These are phyloP conservation scores for Palythoa caribaeorum DNA, from an alignment of 92 coral and sea anemone species.

Conservation along the genomic window DNA sequence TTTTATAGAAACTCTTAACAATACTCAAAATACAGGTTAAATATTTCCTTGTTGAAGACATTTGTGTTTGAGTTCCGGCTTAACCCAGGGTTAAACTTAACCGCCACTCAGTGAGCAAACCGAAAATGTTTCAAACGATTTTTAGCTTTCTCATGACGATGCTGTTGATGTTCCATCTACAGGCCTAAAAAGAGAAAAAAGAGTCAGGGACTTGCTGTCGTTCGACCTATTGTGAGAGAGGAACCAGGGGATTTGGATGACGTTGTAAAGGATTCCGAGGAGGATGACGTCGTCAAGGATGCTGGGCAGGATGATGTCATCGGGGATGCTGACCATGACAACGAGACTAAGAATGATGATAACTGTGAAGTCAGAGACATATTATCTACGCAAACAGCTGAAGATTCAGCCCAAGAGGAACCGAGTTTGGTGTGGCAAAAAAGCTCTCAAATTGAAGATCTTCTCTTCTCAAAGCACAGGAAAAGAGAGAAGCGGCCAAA, in stretches of 20 bases:
- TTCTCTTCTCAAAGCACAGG: slow-evolving; percentile 32
- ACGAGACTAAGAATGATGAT: neutral
- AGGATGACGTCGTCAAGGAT: neutral
- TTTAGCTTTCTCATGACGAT: neutral
- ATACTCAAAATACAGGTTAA: too few species aligned
- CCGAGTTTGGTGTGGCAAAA: neutral
- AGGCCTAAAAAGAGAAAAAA: slow-evolving; percentile 37
- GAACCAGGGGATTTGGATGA: neutral
- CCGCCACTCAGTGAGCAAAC: too few species aligned
- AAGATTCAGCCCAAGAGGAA: neutral
- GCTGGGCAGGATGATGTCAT: neutral
- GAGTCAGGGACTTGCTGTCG: slow-evolving; percentile 26
- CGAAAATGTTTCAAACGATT: too few species aligned
- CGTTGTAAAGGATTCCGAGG: neutral
- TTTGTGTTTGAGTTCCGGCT: too few species aligned
- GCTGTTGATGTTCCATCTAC: neutral
- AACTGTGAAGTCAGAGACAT: neutral
- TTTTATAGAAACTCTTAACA: too few species aligned
- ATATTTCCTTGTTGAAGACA: too few species aligned
- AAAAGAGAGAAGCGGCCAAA: neutral
- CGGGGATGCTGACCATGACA: neutral
- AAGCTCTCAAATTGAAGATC: neutral
- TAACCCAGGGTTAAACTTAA: too few species aligned
- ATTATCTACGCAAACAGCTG: neutral
- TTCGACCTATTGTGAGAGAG: slow-evolving; percentile 3